Conservation (phyloP, 2,888 invertebrate genomes). For the Agrochola lota region DNA sequence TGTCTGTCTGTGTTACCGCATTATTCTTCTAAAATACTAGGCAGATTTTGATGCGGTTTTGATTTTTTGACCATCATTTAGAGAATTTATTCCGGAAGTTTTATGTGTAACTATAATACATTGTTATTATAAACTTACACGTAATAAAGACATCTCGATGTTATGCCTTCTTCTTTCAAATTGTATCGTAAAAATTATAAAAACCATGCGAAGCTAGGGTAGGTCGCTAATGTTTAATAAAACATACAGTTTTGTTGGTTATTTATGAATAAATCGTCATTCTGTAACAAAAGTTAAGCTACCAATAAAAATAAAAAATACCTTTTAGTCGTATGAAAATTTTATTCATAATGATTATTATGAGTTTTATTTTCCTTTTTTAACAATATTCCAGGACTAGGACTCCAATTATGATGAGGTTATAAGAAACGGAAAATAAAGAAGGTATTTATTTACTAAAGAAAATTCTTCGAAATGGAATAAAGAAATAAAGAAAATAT, state of each 20-base stretch:
- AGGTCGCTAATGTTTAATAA: not conserved
- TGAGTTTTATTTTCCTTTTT: not conserved
- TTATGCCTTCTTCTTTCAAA: no score
- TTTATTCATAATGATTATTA: constrained; percentile 23
- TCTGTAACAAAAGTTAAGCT: not conserved
- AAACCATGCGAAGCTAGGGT: no score
- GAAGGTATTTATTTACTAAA: constrained; percentile 12
- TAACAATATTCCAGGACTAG: not conserved
- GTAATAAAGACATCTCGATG: no score
- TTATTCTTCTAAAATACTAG: no score
- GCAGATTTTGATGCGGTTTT: no score
- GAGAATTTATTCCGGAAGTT: no score
- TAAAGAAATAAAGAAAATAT: constrained; percentile 21
- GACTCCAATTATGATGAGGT: constrained; percentile 6
- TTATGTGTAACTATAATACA: no score
- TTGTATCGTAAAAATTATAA: no score
- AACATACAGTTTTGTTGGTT: constrained; percentile 10
- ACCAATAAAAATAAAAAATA: not conserved
- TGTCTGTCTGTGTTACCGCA: no score
- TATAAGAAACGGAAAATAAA: no score
- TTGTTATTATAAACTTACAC: no score
- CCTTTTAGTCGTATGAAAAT: constrained; percentile 31
- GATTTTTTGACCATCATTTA: no score
- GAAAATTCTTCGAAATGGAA: constrained; percentile 5
- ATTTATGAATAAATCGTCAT: constrained; percentile 16